These are phyloP conservation scores for Eurystomus glaucurus DNA, from an alignment of 2,797 vertebrate species.

Conservation along the genomic window DNA sequence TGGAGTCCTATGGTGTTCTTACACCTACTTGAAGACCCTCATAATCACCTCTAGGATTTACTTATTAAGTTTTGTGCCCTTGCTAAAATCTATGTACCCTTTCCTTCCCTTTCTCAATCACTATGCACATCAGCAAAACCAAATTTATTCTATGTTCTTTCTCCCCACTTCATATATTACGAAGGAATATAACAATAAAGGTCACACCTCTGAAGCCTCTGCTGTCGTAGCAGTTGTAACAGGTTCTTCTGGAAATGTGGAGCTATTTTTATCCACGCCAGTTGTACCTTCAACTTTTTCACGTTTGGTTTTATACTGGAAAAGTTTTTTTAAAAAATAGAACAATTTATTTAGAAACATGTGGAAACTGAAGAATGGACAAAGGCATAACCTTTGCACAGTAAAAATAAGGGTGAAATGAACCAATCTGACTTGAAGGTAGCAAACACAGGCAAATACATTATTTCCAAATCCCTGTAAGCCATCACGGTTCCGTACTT, in stretches of 20 bases:
- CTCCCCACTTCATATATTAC: neutral
- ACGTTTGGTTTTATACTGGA: slow-evolving; percentile 95
- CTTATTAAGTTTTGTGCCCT: neutral
- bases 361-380: neutral
- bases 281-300: slow-evolving; percentile 83
- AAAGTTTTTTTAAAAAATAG: neutral
- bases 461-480: neutral
- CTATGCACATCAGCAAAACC: neutral
- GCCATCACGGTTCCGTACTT: neutral
- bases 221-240: slow-evolving; percentile 79
- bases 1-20: neutral
- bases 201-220: slow-evolving; percentile 83
- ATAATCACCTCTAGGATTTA: neutral
- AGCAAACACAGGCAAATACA: neutral
- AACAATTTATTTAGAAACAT: neutral
- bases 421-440: neutral
- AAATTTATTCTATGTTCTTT: neutral
- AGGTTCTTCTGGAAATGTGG: slow-evolving; percentile 58
- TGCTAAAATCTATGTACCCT: neutral
- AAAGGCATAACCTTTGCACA: neutral
- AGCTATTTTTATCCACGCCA: slow-evolving; percentile 60
- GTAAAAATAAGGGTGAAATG: neutral
- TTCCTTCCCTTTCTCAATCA: neutral
- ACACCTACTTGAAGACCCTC: neutral
- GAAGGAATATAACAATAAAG: neutral